Evolutionary conservation across 2,113 vertebrate species (phyloP).

Genomic region (Felis catus): F.catus_Fca126_mat1.0 CM031415.1:129328501-129329000

Average conservation of each 20-base stretch:
- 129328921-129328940: neutral
- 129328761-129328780: neutral
- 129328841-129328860: neutral
- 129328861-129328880: neutral
- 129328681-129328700: too few species aligned
- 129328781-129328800: neutral
- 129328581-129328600: neutral
- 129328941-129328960: neutral
- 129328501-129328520: too few species aligned
- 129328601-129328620: neutral
- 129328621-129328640: too few species aligned
- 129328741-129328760: too few species aligned
- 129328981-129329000: neutral
- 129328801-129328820: neutral
- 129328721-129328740: too few species aligned
- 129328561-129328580: neutral
- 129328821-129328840: neutral
- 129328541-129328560: neutral
- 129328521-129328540: neutral
- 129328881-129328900: neutral
- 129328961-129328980: neutral
- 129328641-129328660: too few species aligned
- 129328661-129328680: too few species aligned
- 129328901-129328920: neutral
- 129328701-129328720: too few species aligned